Evolutionary conservation across 2,888 invertebrate species (phyloP), one percentile per base, ranked within the genome.

Genomic region (Caenorhabditis zanzibari): DNA sequence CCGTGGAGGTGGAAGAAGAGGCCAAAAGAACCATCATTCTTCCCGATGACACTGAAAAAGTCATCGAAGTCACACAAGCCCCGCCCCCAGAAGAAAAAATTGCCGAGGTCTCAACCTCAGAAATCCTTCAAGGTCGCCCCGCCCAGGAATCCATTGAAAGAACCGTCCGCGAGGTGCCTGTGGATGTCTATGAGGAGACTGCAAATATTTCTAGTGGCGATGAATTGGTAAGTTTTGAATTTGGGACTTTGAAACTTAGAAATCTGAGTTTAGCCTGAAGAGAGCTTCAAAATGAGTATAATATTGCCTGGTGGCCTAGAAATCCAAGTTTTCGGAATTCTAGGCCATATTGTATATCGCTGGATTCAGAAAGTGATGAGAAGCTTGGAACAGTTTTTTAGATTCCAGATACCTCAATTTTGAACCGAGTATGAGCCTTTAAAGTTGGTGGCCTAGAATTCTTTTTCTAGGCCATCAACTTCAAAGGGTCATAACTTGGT

Each of bases 181-280:
- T 82, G 14, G 82, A 82, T 77, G 82, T 77, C 24, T 82, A 82
- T 61, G 82, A 82, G 24, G 82, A 82, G 64, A 82, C 77, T 38
- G 82, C 77, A 3, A 82, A 82, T 32, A 82, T 82, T 63, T 82
- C 82, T 4, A 73, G 73, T 68, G 82, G 82, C 0, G 82, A 77
- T 64, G 80, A 80, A 59, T 35, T 71, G 68, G 66, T 73, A 22
- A 38, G 52, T 52, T 64, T 24, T 26, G n/a, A 47, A 19, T n/a
- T 47, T 47, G 47, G n/a, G 19, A 5, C 19, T 2, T 47, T 19
- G 19, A 6, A 6, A 47, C 12, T n/a, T n/a, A n/a, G n/a, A n/a
- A n/a, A n/a, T n/a, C n/a, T n/a, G n/a, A n/a, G n/a, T n/a, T n/a
- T n/a, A n/a, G n/a, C n/a, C n/a, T n/a, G n/a, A n/a, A n/a, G n/a